These are phyloP conservation scores for Cyphomyrus discorhynchus DNA, from an alignment of 2,113 vertebrate species.

Conservation along the genomic window DNA sequence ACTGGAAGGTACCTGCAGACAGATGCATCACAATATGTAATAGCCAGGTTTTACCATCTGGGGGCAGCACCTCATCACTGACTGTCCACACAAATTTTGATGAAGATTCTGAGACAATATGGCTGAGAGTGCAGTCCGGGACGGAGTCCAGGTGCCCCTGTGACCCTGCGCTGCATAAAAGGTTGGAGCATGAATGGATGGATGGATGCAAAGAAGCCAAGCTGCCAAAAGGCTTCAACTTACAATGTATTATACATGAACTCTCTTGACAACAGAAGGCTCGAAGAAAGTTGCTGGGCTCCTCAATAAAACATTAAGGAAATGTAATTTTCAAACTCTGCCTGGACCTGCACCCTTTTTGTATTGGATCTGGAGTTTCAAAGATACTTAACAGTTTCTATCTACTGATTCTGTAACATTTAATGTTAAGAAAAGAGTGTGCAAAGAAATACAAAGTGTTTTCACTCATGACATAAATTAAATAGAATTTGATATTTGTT, in stretches of 20 bases:
- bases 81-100: not conserved
- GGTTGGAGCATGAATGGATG: not conserved
- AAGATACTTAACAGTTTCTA: not conserved
- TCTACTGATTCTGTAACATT: not conserved
- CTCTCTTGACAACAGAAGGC: not conserved
- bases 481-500: not conserved
- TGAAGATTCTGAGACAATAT: not conserved
- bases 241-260: not conserved
- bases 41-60: not conserved
- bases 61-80: not conserved
- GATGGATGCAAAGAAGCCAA: not conserved
- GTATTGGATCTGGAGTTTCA: not conserved
- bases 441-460: not conserved
- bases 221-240: conserved; percentile 69
- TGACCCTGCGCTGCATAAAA: not conserved
- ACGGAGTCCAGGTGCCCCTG: not conserved
- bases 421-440: not conserved
- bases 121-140: not conserved
- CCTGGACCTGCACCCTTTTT: not conserved
- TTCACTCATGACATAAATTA: not conserved
- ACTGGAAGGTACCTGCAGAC: not conserved
- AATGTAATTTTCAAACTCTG: not conserved
- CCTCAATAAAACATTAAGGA: not conserved
- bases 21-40: not conserved
- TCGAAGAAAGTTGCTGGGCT: not conserved